phyloP scores from a whole-genome alignment of 2,888 invertebrate genomes.

The Ischnus inquisitorius region DNA sequence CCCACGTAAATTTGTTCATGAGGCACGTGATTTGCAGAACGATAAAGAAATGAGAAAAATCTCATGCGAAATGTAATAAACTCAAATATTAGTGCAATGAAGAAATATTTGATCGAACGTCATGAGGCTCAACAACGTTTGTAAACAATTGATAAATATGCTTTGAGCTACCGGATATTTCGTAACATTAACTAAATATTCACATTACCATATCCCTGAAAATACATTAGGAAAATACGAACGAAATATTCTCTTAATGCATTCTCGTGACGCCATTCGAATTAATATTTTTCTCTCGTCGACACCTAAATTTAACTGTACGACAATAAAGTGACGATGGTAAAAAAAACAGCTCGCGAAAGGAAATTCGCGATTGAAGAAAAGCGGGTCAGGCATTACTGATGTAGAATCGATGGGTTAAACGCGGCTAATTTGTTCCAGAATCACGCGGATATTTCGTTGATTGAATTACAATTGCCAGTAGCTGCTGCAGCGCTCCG shows the following conservation, averaged over 20 bases:
- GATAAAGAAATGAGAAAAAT: background rate
- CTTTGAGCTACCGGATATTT: too few species aligned
- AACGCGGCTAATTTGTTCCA: slow-evolving; percentile 51
- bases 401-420: slow-evolving; percentile 57
- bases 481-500: background rate
- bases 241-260: too few species aligned
- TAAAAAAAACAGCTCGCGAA: slow-evolving; percentile 13
- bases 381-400: slow-evolving; percentile 58
- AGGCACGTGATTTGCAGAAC: background rate
- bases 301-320: slow-evolving; percentile 28
- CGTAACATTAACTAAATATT: too few species aligned
- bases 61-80: slow-evolving; percentile 18
- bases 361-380: background rate
- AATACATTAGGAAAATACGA: too few species aligned
- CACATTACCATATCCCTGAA: too few species aligned
- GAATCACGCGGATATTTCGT: slow-evolving; percentile 36
- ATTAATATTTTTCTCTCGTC: slow-evolving; percentile 6
- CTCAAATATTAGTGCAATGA: too few species aligned
- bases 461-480: slow-evolving; percentile 54
- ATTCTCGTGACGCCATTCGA: background rate
- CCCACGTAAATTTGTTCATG: background rate
- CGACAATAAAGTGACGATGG: slow-evolving; percentile 44
- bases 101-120: too few species aligned
- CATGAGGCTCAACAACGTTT: too few species aligned
- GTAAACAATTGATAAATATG: too few species aligned